A percentile compares a stretch with the other conserved stretches of the same genome.
phyloP scores from a whole-genome alignment of 2,888 invertebrate genomes.

The Drosophila subsilvestris region DNA sequence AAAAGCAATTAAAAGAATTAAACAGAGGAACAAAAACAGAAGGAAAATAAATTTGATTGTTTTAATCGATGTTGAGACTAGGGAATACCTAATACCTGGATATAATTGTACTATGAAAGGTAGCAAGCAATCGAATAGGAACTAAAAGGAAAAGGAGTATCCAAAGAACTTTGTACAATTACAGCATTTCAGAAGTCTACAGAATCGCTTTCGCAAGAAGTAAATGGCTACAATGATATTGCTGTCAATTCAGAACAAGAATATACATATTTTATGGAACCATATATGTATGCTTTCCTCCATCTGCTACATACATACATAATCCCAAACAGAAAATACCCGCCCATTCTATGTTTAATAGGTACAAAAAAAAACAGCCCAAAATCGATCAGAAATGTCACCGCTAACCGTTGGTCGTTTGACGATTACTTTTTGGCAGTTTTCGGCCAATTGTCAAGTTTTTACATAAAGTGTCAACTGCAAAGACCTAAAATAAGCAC shows the following conservation, averaged over 20 bases:
- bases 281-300: no score
- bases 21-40: background rate
- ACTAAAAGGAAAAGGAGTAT: no score
- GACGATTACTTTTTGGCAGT: conserved; percentile 31
- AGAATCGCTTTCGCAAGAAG: no score
- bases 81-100: background rate
- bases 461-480: conserved; percentile 62
- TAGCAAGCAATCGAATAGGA: no score
- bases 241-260: no score
- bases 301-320: no score
- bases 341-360: no score
- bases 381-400: conserved; percentile 37
- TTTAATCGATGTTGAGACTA: background rate
- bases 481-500: conserved; percentile 19
- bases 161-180: no score
- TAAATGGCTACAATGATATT: no score
- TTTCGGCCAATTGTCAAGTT: conserved; percentile 42
- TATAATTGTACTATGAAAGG: no score
- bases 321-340: background rate
- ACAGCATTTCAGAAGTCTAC: no score
- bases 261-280: no score
- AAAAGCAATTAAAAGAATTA: conserved; percentile 40
- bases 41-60: background rate
- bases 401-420: conserved; percentile 55
- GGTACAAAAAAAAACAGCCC: background rate